These are phyloP conservation scores for Digitonthophagus gazella DNA, from an alignment of 2,888 invertebrate genomes.

Conservation along the genomic window DNA sequence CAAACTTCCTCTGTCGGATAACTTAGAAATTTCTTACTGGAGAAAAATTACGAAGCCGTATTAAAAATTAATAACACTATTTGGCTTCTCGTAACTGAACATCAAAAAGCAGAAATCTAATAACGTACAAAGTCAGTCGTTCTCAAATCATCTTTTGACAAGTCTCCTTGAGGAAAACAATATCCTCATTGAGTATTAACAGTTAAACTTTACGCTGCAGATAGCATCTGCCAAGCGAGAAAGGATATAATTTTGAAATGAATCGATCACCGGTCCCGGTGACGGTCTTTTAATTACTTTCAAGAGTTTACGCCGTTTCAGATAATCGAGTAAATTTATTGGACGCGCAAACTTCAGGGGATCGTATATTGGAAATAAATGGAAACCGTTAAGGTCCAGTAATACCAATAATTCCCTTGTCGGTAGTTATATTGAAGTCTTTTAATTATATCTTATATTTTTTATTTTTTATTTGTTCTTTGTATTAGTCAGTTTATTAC, in stretches of 20 bases:
- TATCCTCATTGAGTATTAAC: not conserved
- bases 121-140: not conserved
- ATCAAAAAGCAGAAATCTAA: not conserved
- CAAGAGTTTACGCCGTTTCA: not conserved
- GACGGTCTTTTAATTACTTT: not conserved
- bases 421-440: not conserved
- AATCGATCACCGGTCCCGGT: not conserved
- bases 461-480: too few species aligned
- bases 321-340: not conserved
- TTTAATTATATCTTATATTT: not conserved
- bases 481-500: too few species aligned
- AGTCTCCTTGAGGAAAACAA: not conserved
- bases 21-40: not conserved
- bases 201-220: not conserved
- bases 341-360: not conserved
- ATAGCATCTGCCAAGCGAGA: not conserved
- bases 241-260: not conserved
- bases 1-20: not conserved
- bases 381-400: not conserved
- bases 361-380: not conserved
- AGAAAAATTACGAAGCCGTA: not conserved
- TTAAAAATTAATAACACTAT: not conserved
- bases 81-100: not conserved
- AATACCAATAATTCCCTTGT: not conserved
- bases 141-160: not conserved